Percentiles rank a stretch among this genome's conserved stretches.
Conservation (phyloP, 2,888 invertebrate species). For the Griposia aprilina region DNA sequence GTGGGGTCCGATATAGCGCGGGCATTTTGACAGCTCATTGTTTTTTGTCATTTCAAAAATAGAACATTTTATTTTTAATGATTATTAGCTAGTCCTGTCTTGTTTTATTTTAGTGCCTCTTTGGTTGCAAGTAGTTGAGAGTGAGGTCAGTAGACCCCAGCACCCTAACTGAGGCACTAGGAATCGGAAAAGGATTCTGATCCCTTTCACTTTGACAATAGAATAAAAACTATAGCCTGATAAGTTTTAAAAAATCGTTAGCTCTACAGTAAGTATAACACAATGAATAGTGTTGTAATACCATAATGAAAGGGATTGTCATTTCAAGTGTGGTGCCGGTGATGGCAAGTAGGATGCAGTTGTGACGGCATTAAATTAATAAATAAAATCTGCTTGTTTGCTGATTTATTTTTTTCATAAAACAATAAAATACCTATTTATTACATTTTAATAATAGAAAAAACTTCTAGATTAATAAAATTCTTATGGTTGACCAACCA, state of each 20-base stretch:
- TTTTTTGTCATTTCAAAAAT: neutral
- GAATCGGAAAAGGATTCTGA: neutral
- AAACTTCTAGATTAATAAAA: neutral
- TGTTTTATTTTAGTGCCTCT: neutral
- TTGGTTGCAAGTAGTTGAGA: neutral
- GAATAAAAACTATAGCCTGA: neutral
- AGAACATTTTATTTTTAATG: neutral
- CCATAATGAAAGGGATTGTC: neutral
- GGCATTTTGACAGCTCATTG: neutral
- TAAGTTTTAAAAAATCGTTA: too few species aligned
- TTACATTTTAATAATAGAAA: neutral
- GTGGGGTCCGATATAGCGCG: conserved; percentile 40
- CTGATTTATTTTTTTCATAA: too few species aligned
- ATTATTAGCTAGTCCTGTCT: neutral
- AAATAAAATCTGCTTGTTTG: too few species aligned
- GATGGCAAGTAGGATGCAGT: neutral
- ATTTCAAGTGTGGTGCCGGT: neutral
- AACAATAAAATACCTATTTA: neutral
- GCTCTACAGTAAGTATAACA: neutral
- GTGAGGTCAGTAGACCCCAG: neutral
- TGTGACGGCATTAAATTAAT: too few species aligned
- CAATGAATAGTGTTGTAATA: neutral
- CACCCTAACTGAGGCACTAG: neutral
- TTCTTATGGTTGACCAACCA: neutral
- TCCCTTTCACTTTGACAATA: neutral